Base-by-base conservation (phyloP, 2,888 invertebrate genomes). In the Oxystoma pomonae region DNA sequence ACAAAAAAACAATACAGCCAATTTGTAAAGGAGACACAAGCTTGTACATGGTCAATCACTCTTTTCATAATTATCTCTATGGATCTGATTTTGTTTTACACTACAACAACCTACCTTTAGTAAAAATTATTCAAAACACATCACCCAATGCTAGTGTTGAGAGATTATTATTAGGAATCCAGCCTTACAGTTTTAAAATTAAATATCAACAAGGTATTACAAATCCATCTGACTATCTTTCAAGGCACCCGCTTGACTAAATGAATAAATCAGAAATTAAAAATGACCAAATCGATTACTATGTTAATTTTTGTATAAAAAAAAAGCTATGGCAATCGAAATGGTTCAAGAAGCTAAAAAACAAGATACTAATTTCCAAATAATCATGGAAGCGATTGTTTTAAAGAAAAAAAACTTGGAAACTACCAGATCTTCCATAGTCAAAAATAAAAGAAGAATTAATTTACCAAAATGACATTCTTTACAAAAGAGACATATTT, bases 191-290 rank as follows among this genome's bases (percentile, higher is more conserved):
- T 9, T 68, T 69, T 20, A 52, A 50, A 50, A 58, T 58, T 21
- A 55, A 56, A 56, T 67, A 69, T 55, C 63, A 67, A 61, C 16
- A 61, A 57, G 64, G 66, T n/a, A 52, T 21, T 57, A 59, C 55
- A 16, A 68, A 69, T 57, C 68, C 69, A 19, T 60, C 66, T 16
- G 64, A 69, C 55, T 68, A 67, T 60, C 20, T 68, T 52, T 66
- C 64, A 21, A 64, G 69, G 59, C 63, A 69, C 60, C 65, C 64
- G 1, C 16, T 61, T 12, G 2, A 57, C 17, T 49, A 57, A n/a
- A 59, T 35, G 35, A 12, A 20, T 51, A 57, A 18, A 59, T 19
- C 12, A 18, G 16, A 12, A 16, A 7, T 16, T 16, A 9, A 59
- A 17, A 20, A 59, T 35, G 16, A 51, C 21, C 59, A 66, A 62